Evolutionary conservation across 2,113 vertebrate genomes (phyloP).

Genomic region (Elephantulus edwardii): DNA sequence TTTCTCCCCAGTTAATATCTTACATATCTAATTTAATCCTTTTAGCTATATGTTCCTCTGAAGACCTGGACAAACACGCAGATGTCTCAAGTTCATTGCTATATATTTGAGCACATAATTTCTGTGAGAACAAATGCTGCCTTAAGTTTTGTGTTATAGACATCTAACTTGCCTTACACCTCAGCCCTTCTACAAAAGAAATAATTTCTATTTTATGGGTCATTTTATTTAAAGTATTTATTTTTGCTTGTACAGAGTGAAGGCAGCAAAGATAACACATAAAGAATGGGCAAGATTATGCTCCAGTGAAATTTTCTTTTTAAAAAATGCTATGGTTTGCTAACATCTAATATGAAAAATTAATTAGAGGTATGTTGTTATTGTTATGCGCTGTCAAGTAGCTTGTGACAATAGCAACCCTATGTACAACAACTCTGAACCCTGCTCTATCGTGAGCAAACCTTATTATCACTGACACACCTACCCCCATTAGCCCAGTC

Average conservation of each 20-base stretch:
- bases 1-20: not conserved
- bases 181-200: not conserved
- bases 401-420: too few species aligned
- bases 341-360: not conserved
- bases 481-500: too few species aligned
- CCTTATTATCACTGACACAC: too few species aligned
- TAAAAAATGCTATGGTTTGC: not conserved
- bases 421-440: too few species aligned
- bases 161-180: not conserved
- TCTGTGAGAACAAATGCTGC: not conserved
- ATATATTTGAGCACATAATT: not conserved
- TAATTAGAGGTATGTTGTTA: not conserved
- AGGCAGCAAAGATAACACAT: not conserved
- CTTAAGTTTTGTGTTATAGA: not conserved
- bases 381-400: too few species aligned
- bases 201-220: not conserved
- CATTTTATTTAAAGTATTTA: not conserved
- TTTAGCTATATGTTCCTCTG: not conserved
- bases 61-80: not conserved
- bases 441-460: too few species aligned
- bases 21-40: not conserved
- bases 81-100: not conserved
- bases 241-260: not conserved
- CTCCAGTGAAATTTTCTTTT: constrained; percentile 20
- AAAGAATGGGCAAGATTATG: not conserved